These are phyloP conservation scores for Arctocebus calabarensis DNA, from an alignment of 2,797 vertebrate genomes.

Conservation along the genomic window DNA sequence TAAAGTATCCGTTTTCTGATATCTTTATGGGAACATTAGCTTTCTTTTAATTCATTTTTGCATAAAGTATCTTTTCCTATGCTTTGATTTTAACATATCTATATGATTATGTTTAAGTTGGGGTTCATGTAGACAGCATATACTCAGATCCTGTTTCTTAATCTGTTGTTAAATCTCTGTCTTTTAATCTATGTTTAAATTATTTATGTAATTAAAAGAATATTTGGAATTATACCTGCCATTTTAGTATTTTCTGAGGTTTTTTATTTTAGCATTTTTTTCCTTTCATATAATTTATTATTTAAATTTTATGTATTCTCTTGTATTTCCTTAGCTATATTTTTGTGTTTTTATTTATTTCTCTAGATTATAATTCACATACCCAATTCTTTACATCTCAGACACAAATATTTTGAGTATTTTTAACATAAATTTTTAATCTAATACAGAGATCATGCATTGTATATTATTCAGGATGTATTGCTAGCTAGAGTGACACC, in stretches of 20 bases:
- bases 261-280: background rate
- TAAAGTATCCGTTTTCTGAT: background rate
- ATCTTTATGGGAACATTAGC: background rate
- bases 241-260: background rate
- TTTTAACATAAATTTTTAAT: background rate
- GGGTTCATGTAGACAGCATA: background rate
- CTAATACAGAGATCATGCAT: background rate
- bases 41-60: background rate
- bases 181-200: background rate
- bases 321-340: background rate
- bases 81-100: background rate
- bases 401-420: background rate
- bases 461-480: background rate
- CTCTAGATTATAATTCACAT: background rate
- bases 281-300: background rate
- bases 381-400: background rate
- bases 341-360: background rate
- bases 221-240: background rate
- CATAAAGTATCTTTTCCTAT: background rate
- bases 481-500: background rate
- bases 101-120: background rate
- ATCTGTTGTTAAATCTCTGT: background rate
- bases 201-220: background rate
- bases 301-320: background rate
- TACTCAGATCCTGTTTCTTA: background rate